These are phyloP conservation scores for Oenanthe oenanthe DNA, from an alignment of 2,113 vertebrate species.

Conservation along the genomic window DNA sequence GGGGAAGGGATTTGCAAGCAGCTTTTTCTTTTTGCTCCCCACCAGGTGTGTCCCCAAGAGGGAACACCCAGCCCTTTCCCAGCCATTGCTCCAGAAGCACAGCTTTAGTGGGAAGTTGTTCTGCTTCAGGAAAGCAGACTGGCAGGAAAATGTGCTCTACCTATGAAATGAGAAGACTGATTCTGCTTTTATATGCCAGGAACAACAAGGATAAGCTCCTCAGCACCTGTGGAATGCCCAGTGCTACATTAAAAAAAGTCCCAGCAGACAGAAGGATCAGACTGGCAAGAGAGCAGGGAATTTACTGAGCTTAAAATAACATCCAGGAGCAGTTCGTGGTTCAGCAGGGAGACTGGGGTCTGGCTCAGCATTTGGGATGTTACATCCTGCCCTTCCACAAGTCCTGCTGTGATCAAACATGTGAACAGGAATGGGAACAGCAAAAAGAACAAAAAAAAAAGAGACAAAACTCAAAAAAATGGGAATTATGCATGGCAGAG, in stretches of 20 bases:
- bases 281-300: not conserved
- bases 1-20: not conserved
- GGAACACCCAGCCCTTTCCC: not conserved
- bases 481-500: not conserved
- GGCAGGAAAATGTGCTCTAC: not conserved
- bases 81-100: not conserved
- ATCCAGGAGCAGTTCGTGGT: rapidly evolving
- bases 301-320: not conserved
- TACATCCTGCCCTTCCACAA: not conserved
- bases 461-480: not conserved
- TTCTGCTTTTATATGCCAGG: not conserved
- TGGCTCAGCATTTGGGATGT: not conserved
- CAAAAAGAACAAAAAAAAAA: not conserved
- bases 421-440: not conserved
- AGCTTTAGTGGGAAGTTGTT: not conserved
- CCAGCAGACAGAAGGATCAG: not conserved
- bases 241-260: not conserved
- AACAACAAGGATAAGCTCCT: conserved; percentile 13
- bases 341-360: not conserved
- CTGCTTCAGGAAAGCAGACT: not conserved
- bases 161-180: not conserved
- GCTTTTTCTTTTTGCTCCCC: not conserved
- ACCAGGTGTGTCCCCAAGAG: no score
- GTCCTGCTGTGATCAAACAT: not conserved
- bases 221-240: not conserved